These are phyloP conservation scores for Aplysia californica DNA, from an alignment of 1,140 invertebrate species.

Conservation along the genomic window DNA sequence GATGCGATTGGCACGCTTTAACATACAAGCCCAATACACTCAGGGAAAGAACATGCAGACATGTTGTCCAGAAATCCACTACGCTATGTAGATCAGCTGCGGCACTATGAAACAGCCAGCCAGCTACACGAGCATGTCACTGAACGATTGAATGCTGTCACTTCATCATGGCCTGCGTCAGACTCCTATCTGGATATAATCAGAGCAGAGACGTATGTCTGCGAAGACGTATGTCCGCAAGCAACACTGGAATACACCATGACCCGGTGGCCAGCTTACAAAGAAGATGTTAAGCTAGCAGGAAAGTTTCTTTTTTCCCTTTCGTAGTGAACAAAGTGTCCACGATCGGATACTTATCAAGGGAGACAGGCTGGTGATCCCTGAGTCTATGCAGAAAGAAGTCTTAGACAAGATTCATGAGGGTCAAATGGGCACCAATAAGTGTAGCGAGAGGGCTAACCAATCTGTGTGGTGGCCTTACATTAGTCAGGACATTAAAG, in stretches of 20 bases:
- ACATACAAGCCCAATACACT: not conserved
- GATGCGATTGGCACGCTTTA: not conserved
- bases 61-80: not conserved
- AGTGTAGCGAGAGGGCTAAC: constrained; percentile 29
- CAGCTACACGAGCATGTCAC: not conserved
- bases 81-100: not conserved
- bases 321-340: too few species aligned
- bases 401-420: constrained; percentile 55
- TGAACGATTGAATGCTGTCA: too few species aligned
- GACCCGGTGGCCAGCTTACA: not conserved
- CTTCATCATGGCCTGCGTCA: too few species aligned
- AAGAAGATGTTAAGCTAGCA: too few species aligned
- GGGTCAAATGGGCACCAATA: constrained; percentile 56
- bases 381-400: constrained; percentile 40
- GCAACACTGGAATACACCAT: not conserved
- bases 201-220: not conserved
- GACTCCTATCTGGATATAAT: not conserved
- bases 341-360: too few species aligned
- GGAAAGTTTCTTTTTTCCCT: too few species aligned
- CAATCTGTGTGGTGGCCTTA: constrained; percentile 39
- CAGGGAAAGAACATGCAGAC: not conserved
- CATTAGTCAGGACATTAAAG: constrained; percentile 35
- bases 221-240: not conserved
- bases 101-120: not conserved
- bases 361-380: constrained; percentile 44